Evolutionary conservation across 2,113 vertebrate species (phyloP), one percentile per base, ranked within the genome.

Genomic region (Chaenocephalus aceratus): DNA sequence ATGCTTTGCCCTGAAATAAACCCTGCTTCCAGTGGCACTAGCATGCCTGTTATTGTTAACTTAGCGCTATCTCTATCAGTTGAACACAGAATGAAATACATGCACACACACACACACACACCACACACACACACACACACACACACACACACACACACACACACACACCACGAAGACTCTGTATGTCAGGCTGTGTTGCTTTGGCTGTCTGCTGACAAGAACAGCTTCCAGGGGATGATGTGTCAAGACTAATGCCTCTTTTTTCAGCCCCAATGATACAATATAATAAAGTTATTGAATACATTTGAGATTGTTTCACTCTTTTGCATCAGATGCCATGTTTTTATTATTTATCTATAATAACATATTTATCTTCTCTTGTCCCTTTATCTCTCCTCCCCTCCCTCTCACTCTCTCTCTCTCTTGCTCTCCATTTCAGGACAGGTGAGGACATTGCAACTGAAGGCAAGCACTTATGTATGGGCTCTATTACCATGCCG

Each of bases 401-500:
- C 5, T 10, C 18, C 21, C 13, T 53, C n/a, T 23, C 53, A 10
- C 30, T 14, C 5, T 54, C 14, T 45, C 21, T 44, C 58, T 36
- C 18, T 77, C 4, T 69, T 44, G 13, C 57, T 80, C 64, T 52
- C 26, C 83, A 23, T 75, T 94, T 91, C 94, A 98, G 98, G 92
- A 96, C 97, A 72, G 97, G 96, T 59, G 97, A 97, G 88, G 97
- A 98, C 78, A 96, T 97, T 41, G 93, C 94, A 62, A 96, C 96
- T 68, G 95, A 96, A 93, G 97, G 97, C 79, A 99, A 98, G 86
- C 97, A 98, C 84, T 96, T 97, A 89, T 97, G 97, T 64, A 98
- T 99, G 96, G 97, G 97, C 84, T 99, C 97, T 88, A 97, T 98
- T 94, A 98, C 96, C 2, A 97, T 98, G 97, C 97, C 96, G 0